phyloP scores from a whole-genome alignment of 1,140 invertebrate species.

The Batillaria attramentaria region DNA sequence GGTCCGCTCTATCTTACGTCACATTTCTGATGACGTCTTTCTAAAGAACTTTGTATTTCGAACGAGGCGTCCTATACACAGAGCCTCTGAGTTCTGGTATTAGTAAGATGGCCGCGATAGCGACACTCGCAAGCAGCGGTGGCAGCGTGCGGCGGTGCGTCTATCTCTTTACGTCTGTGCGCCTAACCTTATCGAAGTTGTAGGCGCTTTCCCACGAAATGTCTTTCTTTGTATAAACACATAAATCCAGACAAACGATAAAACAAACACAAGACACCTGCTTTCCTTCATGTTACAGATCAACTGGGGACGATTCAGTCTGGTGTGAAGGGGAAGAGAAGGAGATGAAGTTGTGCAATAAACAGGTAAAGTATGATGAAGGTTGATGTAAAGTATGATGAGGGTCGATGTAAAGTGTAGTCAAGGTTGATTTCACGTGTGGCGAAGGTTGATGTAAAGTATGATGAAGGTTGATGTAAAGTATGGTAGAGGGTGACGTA shows the following conservation, averaged over 20 bases:
- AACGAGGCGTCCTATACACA: no score
- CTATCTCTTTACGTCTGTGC: neutral
- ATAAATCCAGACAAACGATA: no score
- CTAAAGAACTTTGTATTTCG: no score
- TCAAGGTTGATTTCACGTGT: neutral
- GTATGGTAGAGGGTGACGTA: neutral
- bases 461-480: neutral
- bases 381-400: neutral
- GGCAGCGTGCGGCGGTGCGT: neutral
- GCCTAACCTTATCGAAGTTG: neutral
- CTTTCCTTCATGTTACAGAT: constrained; percentile 36
- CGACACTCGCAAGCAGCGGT: no score
- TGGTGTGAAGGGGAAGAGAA: constrained; percentile 19
- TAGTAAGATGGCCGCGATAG: no score
- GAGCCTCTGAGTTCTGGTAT: no score
- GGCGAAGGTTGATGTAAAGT: neutral
- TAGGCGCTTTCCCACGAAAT: neutral
- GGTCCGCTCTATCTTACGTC: no score
- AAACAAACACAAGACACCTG: no score
- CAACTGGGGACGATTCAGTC: constrained; percentile 14
- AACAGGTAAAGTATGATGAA: constrained; percentile 17
- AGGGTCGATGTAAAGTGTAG: no score
- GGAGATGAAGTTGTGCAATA: constrained; percentile 34
- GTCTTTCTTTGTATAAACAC: constrained; percentile 1
- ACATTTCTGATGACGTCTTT: no score